phyloP scores from a whole-genome alignment of 1,140 invertebrate genomes.

The Drosophila melanogaster region Release_6_plus_ISO1_MT NT_037436.4:6551001-6551500 shows the following conservation, averaged over 20 bases:
- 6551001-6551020: constrained; percentile 3
- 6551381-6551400: constrained; percentile 30
- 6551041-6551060: constrained; percentile 19
- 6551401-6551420: constrained; percentile 14
- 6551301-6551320: constrained; percentile 49
- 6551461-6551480: not conserved
- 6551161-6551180: constrained; percentile 3
- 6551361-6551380: constrained; percentile 29
- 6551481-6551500: not conserved
- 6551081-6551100: constrained; percentile 14
- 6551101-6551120: constrained; percentile 11
- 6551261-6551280: constrained; percentile 67
- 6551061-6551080: constrained; percentile 14
- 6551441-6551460: constrained; percentile 1
- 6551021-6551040: constrained; percentile 7
- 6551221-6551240: constrained; percentile 1
- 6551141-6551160: constrained; percentile 15
- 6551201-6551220: constrained; percentile 6
- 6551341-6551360: constrained; percentile 59
- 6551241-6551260: constrained; percentile 20
- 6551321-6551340: constrained; percentile 20
- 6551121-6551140: constrained; percentile 36
- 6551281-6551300: constrained; percentile 6
- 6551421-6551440: not conserved
- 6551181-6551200: constrained; percentile 13